Evolutionary conservation across 2,113 vertebrate species (phyloP), one percentile per base, ranked within the genome.

Genomic region (Mandrillus leucophaeus): DNA sequence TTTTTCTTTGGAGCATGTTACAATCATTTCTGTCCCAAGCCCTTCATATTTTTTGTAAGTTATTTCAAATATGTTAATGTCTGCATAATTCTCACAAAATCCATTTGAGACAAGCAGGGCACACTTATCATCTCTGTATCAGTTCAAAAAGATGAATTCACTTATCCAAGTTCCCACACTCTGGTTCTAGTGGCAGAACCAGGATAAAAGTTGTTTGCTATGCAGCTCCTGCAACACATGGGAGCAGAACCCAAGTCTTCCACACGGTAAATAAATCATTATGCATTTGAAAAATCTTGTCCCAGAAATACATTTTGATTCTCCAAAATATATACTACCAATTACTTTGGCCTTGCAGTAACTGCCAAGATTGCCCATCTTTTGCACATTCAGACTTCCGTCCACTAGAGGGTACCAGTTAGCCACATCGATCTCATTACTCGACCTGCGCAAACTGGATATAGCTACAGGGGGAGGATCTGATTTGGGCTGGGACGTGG

Each of bases 401-500:
- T 25, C 88, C 96, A 45, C 85, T 61, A 89, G 95, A 55, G 97
- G 85, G 96, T 40, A 32, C 30, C n/a, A 43, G 82, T 38, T 9
- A 89, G 38, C 57, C 20, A 70, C 1, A 23, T 17, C 18, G 11
- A 2, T 16, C 57, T 59, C 50, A 73, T 16, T 14, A 5, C 43
- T 73, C 48, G 10, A 8, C 43, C 40, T 4, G 86, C 14, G 20
- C 27, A n/a, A 20, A 61, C 52, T 48, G 38, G 30, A 38, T 2
- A 1, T 22, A 43, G 22, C 6, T 50, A 32, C 27, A 11, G 32
- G 4, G 13, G 9, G 38, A 35, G 59, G 30, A 13, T 48, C 17
- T 11, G n/a, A 45, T 32, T 3, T 8, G 17, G 38, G 9, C 7
- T 78, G 3, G 38, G 38, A 20, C 20, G 13, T 23, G 1, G 1